These are phyloP conservation scores for Corvus hawaiiensis DNA, from an alignment of 2,113 vertebrate species.

Conservation along the genomic window DNA sequence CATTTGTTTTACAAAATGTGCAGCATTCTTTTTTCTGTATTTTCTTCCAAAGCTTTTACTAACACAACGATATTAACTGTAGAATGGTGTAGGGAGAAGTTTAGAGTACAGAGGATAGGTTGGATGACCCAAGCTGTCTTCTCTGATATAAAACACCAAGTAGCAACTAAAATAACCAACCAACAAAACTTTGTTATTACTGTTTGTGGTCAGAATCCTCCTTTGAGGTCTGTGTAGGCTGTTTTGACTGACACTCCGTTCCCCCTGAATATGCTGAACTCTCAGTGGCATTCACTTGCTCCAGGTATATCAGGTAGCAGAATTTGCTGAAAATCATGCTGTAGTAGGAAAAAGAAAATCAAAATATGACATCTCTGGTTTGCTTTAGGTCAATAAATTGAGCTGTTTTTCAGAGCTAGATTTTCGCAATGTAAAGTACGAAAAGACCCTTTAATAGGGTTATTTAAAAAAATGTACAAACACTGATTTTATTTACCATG, in stretches of 20 bases:
- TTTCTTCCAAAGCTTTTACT: background rate
- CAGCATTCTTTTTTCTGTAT: background rate
- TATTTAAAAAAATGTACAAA: background rate
- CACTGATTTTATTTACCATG: conserved; percentile 31
- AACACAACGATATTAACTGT: background rate
- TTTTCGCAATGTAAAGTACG: background rate
- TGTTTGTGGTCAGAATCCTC: background rate
- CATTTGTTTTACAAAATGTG: background rate
- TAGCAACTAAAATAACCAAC: background rate
- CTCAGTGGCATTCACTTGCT: background rate
- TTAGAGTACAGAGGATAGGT: background rate
- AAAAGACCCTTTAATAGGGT: background rate
- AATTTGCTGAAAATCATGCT: background rate
- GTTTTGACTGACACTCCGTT: background rate
- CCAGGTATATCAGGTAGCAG: background rate
- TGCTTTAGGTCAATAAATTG: background rate
- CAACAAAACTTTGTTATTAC: background rate
- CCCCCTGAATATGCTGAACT: background rate
- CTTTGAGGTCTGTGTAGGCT: background rate
- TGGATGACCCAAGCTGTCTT: background rate
- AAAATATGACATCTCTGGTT: background rate
- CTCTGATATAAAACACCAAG: background rate
- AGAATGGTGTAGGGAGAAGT: background rate
- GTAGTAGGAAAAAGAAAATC: background rate
- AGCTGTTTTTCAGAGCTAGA: background rate